phyloP scores from a whole-genome alignment of 2,888 invertebrate genomes.

The Clepsis dumicolana region DNA sequence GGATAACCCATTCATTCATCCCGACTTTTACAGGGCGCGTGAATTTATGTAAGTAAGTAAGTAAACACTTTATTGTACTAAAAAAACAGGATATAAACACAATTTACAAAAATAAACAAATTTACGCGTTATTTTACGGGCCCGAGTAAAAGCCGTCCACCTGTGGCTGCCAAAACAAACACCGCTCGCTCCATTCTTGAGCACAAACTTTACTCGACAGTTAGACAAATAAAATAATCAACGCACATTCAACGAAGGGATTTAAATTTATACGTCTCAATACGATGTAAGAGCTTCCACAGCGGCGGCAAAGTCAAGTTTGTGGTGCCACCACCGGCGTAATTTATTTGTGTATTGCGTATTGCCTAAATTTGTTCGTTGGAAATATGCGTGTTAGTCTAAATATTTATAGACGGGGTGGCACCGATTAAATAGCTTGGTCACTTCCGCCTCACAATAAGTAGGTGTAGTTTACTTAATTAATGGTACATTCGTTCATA shows the following conservation, averaged over 20 bases:
- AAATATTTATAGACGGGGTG: constrained; percentile 36
- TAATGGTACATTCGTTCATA: no score
- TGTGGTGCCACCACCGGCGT: constrained; percentile 3
- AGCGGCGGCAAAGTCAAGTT: constrained; percentile 16
- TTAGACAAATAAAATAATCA: constrained; percentile 3
- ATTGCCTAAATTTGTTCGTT: constrained; percentile 33
- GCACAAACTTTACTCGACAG: constrained; percentile 10
- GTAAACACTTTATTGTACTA: no score
- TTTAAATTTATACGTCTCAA: not conserved
- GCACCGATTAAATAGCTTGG: constrained; percentile 17
- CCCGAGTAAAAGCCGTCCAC: constrained; percentile 19
- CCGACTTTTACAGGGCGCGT: constrained; percentile 23
- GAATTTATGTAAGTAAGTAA: no score
- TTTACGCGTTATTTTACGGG: constrained; percentile 6
- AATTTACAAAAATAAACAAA: no score
- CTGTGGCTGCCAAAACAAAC: constrained; percentile 34
- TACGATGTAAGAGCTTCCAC: not conserved
- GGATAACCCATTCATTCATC: constrained; percentile 17
- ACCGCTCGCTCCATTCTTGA: not conserved
- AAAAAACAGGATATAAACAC: no score
- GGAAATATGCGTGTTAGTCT: constrained; percentile 24
- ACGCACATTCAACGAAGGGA: not conserved
- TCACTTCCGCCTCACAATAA: constrained; percentile 24
- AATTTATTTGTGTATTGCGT: constrained; percentile 24
- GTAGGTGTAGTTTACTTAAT: no score